These are phyloP conservation scores for Eptatretus atami DNA, from an alignment of 2,797 vertebrate genomes.

Conservation along the genomic window DNA sequence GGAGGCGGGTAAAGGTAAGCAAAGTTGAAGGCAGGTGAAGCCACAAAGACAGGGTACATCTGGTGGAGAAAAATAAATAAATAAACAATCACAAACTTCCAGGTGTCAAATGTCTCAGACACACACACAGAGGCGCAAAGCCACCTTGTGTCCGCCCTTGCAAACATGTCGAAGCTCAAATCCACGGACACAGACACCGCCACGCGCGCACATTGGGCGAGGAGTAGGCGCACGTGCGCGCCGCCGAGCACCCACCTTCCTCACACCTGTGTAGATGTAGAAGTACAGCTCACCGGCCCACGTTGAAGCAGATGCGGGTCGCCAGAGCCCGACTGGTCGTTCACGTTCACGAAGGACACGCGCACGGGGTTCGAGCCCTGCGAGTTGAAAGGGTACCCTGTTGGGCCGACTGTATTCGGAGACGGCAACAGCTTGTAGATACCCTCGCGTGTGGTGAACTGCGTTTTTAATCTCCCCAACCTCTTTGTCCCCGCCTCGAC, in stretches of 20 bases:
- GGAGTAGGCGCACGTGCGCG: no score
- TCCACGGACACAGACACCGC: no score
- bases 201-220: no score
- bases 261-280: conserved; percentile 95
- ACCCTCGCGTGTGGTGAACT: conserved; percentile 91
- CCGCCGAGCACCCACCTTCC: conserved; percentile 32
- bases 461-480: conserved; percentile 99
- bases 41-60: no score
- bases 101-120: no score
- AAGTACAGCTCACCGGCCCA: conserved; percentile 99
- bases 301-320: conserved; percentile 97
- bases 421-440: conserved; percentile 86
- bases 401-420: conserved; percentile 95
- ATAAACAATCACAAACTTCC: no score
- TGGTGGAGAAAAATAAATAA: no score
- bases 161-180: conserved; percentile 7
- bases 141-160: conserved; percentile 10
- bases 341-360: conserved; percentile 93
- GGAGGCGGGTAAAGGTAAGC: no score
- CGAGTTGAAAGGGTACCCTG: conserved; percentile 87
- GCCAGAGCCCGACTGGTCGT: conserved; percentile 94
- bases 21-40: no score
- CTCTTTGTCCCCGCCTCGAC: conserved; percentile 94
- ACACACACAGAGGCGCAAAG: conserved; percentile 7
- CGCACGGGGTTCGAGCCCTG: conserved; percentile 89